Conservation (phyloP, 1,140 invertebrate genomes). For the Aphaenogaster rudis region DNA sequence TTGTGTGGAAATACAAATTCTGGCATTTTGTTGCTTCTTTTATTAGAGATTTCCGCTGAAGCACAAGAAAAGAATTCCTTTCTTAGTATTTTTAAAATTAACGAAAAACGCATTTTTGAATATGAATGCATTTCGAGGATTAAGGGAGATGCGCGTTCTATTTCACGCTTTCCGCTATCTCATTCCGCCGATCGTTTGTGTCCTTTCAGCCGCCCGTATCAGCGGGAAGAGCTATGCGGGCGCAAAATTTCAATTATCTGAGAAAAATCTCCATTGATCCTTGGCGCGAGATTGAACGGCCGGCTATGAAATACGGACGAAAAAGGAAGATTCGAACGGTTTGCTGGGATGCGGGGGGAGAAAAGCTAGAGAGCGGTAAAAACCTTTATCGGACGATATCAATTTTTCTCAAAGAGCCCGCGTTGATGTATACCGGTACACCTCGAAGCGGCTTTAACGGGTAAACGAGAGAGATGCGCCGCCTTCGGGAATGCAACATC, state of each 20-base stretch:
- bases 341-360: not conserved
- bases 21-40: not conserved
- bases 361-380: conserved; percentile 29
- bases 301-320: conserved; percentile 47
- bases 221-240: conserved; percentile 33
- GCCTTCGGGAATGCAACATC: conserved; percentile 44
- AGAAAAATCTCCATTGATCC: conserved; percentile 62
- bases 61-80: not conserved
- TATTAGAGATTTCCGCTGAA: not conserved
- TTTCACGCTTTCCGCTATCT: conserved; percentile 40
- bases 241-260: conserved; percentile 63
- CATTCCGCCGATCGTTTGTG: conserved; percentile 13
- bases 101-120: conserved; percentile 26
- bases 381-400: conserved; percentile 59
- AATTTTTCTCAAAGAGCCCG: conserved; percentile 56
- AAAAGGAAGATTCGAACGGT: conserved; percentile 32
- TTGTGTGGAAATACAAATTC: not conserved
- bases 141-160: conserved; percentile 46
- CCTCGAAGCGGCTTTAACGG: conserved; percentile 28
- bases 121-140: conserved; percentile 29
- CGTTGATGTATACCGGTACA: conserved; percentile 23
- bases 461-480: conserved; percentile 27
- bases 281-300: conserved; percentile 55
- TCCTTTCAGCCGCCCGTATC: conserved; percentile 45
- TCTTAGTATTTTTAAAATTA: not conserved